These are phyloP conservation scores for Lasius platythorax DNA, from an alignment of 2,888 invertebrate genomes.

Conservation along the genomic window DNA sequence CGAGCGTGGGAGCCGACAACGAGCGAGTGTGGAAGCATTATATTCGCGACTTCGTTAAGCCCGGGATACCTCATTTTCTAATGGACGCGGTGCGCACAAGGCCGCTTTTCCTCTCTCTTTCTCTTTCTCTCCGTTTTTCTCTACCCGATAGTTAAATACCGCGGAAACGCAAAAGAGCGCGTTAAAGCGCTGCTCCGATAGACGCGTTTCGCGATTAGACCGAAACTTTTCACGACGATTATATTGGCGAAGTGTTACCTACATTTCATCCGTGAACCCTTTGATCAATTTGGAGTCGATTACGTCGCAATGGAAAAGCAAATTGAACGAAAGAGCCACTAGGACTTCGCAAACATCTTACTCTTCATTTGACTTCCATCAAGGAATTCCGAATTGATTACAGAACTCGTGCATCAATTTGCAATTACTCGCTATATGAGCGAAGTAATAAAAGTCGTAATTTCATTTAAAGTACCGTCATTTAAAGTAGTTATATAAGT, in stretches of 20 bases:
- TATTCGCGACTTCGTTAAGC: conserved; percentile 68
- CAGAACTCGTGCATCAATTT: background rate
- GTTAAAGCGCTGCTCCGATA: conserved; percentile 24
- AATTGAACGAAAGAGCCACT: background rate
- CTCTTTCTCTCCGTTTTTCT: background rate
- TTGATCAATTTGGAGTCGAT: conserved; percentile 14
- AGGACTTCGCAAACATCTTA: background rate
- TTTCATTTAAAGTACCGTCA: background rate
- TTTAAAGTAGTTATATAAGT: no score
- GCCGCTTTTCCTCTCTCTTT: background rate
- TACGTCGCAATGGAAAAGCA: background rate
- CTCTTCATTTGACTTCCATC: conserved; percentile 18
- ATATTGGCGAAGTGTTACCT: conserved; percentile 5
- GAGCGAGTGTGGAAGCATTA: conserved; percentile 24
- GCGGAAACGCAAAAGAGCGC: background rate
- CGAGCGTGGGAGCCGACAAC: conserved; percentile 44
- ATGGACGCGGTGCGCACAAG: conserved; percentile 57
- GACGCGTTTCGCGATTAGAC: conserved; percentile 10
- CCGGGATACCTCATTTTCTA: conserved; percentile 73
- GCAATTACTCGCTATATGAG: background rate
- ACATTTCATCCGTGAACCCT: conserved; percentile 27
- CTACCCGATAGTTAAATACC: conserved; percentile 39
- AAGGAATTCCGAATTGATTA: background rate
- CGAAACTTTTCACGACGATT: conserved; percentile 23
- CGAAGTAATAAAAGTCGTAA: background rate